Evolutionary conservation across 1,140 invertebrate genomes (phyloP).

Genomic region (Portunus trituberculatus): DNA sequence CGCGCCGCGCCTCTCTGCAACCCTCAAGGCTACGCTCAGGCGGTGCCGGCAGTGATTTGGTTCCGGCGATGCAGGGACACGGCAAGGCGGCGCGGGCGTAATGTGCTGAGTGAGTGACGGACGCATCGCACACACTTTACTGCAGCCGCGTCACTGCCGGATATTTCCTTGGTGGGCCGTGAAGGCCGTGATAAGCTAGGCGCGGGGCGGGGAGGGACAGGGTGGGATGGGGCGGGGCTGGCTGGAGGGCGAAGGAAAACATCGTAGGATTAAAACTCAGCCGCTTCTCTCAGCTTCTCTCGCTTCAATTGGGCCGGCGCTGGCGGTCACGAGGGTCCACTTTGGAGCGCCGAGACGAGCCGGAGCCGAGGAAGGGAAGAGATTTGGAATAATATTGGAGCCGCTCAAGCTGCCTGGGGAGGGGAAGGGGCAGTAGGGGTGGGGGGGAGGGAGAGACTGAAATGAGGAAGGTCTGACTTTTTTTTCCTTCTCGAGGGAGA

Average conservation of each 20-base stretch:
- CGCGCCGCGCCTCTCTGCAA: slow-evolving; percentile 28
- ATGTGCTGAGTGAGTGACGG: slow-evolving; percentile 31
- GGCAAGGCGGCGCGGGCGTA: not conserved
- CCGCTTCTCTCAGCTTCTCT: not conserved
- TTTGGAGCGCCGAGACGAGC: not conserved
- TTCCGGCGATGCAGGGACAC: not conserved
- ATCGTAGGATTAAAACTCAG: slow-evolving; percentile 31
- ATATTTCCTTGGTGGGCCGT: slow-evolving; percentile 54
- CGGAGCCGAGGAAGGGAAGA: slow-evolving; percentile 9
- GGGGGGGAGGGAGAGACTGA: not conserved
- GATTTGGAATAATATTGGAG: slow-evolving; percentile 23
- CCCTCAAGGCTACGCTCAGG: slow-evolving; percentile 40
- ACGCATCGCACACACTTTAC: slow-evolving; percentile 38
- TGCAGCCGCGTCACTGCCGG: not conserved
- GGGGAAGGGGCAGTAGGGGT: not conserved
- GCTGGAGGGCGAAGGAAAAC: not conserved
- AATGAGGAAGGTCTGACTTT: not conserved
- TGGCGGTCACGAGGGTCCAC: slow-evolving; percentile 33
- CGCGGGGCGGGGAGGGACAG: not conserved
- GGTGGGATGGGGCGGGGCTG: not conserved
- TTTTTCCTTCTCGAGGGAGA: not conserved
- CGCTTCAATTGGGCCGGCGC: slow-evolving; percentile 6
- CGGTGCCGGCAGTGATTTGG: slow-evolving; percentile 25
- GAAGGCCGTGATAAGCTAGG: slow-evolving; percentile 33
- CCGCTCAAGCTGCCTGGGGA: slow-evolving; percentile 16